Percentiles rank a stretch among this genome's conserved stretches.
phyloP scores from a whole-genome alignment of 2,888 invertebrate species.

The Synergus itoensis region DNA sequence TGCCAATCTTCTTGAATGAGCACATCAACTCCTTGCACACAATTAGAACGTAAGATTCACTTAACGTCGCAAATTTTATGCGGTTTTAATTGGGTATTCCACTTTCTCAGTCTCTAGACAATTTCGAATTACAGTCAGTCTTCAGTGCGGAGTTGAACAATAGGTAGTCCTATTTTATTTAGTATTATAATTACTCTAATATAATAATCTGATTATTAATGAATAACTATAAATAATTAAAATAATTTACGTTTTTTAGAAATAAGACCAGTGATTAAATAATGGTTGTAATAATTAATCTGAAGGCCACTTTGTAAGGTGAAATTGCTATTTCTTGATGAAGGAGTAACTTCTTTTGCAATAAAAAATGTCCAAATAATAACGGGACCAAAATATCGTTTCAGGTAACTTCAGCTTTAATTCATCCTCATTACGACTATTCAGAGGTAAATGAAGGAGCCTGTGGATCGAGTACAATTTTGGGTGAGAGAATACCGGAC shows the following conservation, averaged over 20 bases:
- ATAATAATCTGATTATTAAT: background rate
- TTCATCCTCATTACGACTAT: constrained; percentile 81
- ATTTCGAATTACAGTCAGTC: constrained; percentile 39
- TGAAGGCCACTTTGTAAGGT: background rate
- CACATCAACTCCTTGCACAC: constrained; percentile 3
- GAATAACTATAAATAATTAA: background rate
- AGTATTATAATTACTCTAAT: background rate
- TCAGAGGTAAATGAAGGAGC: constrained; percentile 75
- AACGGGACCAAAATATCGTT: background rate
- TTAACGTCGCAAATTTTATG: constrained; percentile 34
- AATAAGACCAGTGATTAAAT: no score
- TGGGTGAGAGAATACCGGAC: constrained; percentile 86
- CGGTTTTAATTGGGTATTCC: constrained; percentile 40
- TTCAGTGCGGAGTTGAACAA: constrained; percentile 11
- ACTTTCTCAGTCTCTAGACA: constrained; percentile 35
- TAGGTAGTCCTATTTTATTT: constrained; percentile 2
- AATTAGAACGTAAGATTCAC: constrained; percentile 30
- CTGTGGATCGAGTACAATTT: constrained; percentile 67
- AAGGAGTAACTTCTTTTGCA: background rate
- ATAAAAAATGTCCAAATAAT: background rate
- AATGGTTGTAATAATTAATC: no score
- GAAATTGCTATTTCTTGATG: background rate
- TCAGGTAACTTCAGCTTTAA: constrained; percentile 85
- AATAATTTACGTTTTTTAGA: background rate
- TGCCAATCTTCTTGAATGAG: constrained; percentile 29